phyloP scores from a whole-genome alignment of 64 coral and sea anemone species.

The Actinia tenebrosa region DNA sequence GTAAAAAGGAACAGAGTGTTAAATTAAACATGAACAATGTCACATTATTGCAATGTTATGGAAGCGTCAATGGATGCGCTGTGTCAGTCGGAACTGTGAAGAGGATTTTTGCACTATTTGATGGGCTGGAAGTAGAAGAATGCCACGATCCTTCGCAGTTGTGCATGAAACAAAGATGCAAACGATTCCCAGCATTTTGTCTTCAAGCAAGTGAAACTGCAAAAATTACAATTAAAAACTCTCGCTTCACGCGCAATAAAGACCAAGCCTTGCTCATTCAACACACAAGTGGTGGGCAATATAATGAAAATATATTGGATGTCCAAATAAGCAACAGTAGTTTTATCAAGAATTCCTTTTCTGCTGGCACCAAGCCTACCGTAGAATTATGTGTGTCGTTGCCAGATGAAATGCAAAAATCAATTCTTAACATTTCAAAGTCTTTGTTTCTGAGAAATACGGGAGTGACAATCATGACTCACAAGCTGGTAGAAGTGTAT shows the following conservation, averaged over 20 bases:
- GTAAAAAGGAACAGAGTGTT: neutral
- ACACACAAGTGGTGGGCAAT: neutral
- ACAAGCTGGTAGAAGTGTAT: too few species aligned
- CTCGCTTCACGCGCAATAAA: neutral
- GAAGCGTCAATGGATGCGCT: neutral
- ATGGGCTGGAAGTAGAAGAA: neutral
- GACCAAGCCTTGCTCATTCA: neutral
- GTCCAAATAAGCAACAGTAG: neutral
- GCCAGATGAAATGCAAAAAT: neutral
- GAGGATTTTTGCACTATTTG: neutral
- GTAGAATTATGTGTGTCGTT: neutral
- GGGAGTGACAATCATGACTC: too few species aligned
- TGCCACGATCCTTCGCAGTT: neutral
- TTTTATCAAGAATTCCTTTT: constrained; percentile 6
- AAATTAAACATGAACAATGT: neutral
- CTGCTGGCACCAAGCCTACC: neutral
- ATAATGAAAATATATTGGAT: neutral
- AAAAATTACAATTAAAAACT: neutral
- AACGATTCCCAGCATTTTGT: neutral
- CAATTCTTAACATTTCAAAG: neutral
- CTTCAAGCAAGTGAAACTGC: neutral
- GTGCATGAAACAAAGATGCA: too few species aligned
- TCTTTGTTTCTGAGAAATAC: neutral
- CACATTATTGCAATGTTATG: neutral
- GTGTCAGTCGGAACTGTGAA: neutral